phyloP scores from a whole-genome alignment of 2,888 invertebrate species.

The Merodon equestris region DNA sequence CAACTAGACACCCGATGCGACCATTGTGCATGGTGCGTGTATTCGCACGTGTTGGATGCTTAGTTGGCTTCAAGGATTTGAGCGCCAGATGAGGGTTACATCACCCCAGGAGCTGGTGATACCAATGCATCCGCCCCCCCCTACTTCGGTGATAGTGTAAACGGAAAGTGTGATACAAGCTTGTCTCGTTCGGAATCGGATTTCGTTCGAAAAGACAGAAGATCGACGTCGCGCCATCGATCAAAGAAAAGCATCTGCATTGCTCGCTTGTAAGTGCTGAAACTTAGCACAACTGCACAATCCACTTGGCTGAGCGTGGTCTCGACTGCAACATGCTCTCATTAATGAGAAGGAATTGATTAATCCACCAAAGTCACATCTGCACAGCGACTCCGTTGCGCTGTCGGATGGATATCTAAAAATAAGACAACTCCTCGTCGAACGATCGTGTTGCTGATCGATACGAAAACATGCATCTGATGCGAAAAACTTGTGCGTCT shows the following conservation, averaged over 20 bases:
- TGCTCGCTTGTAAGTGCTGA: constrained; percentile 8
- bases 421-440: constrained; percentile 7
- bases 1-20: constrained; percentile 6
- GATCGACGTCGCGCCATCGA: constrained; percentile 11
- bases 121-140: too few relatives aligned
- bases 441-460: constrained; percentile 5
- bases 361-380: constrained; percentile 42
- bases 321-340: constrained; percentile 26
- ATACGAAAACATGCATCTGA: constrained; percentile 20
- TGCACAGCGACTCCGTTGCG: constrained; percentile 10
- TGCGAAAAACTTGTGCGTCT: constrained; percentile 34
- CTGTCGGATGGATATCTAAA: constrained; percentile 9
- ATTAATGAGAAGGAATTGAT: constrained; percentile 23
- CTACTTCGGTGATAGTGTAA: not conserved
- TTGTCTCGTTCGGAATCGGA: not conserved
- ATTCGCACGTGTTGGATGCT: constrained; percentile 51
- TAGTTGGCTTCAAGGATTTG: constrained; percentile 12
- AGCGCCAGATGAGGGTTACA: constrained; percentile 58
- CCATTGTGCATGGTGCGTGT: not conserved
- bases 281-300: constrained; percentile 9
- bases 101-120: constrained; percentile 21
- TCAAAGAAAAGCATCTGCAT: constrained; percentile 32
- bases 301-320: constrained; percentile 7
- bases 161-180: constrained; percentile 1
- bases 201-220: not conserved